Evolutionary conservation across 2,888 invertebrate genomes (phyloP), one percentile per base, ranked within the genome.

Genomic region (Drosophila paucipuncta): DNA sequence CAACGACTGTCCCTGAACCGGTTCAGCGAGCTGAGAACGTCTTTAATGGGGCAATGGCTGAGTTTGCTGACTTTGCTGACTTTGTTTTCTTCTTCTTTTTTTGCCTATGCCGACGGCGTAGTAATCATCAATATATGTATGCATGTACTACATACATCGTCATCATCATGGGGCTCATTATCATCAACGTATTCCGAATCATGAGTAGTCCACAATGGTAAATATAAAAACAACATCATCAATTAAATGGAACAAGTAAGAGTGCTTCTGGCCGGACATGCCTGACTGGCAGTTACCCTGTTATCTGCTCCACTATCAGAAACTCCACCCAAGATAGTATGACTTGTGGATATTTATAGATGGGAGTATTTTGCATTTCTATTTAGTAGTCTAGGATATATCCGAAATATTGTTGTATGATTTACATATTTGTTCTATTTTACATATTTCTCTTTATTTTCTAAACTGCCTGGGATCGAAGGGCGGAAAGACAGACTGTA

Each of bases 1-100:
- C 22, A 22, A 22, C 22, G 22, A 80, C 68, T 75, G 86, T 73
- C 85, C 88, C 82, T 83, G 88, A 88, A 85, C 85, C 76, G 85
- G 88, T 85, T 83, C 72, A 85, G 54, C 53, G 43, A 47, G 47
- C 16, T 16, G 31, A 58, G 58, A 60, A 68, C 54, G 73, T 73
- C 66, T 78, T 71, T 67, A 65, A 68, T 67, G 63, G 76, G 68
- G 59, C 75, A 80, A 68, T 55, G 86, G 53, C 82, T 68, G 79
- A 61, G 72, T 72, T 65, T 47, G 25, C 4, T 25, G 25, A 16
- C 43, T 43, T 47, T 47, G 25, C 31, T 2, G 31, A 31, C 2
- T 9, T 47, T 54, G 35, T 70, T 78, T 58, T 62, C 13, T 11
- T 66, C 49, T 10, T 50, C 55, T 16, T 11, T 61, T 5, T 13